Percentiles rank a stretch among this genome's conserved stretches.
These are phyloP conservation scores for Dipodomys merriami DNA, from an alignment of 2,113 vertebrate genomes.

Conservation along the genomic window DNA sequence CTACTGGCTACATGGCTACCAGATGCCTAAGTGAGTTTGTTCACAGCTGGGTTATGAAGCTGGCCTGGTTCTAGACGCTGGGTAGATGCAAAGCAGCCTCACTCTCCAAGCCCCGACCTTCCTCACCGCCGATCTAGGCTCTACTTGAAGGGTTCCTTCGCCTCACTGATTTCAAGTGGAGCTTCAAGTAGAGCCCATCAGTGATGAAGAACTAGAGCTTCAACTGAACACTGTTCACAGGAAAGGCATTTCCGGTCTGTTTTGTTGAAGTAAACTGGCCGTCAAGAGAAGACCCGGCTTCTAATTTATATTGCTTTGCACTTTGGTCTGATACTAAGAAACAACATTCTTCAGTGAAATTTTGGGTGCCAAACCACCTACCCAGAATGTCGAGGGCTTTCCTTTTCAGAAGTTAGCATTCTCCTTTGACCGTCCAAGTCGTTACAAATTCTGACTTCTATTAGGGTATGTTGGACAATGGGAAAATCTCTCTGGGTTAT, in stretches of 20 bases:
- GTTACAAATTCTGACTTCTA: constrained; percentile 78
- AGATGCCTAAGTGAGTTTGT: constrained; percentile 87
- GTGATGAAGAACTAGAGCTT: constrained; percentile 83
- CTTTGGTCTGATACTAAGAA: constrained; percentile 88
- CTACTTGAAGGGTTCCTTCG: constrained; percentile 82
- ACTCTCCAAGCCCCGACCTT: constrained; percentile 81
- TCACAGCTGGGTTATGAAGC: constrained; percentile 85
- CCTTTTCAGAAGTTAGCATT: constrained; percentile 82
- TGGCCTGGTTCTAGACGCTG: constrained; percentile 89
- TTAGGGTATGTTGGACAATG: constrained; percentile 85
- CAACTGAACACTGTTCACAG: constrained; percentile 85
- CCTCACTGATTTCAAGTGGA: constrained; percentile 83
- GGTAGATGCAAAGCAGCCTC: constrained; percentile 89
- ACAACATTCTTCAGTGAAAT: constrained; percentile 85
- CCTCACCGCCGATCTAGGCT: constrained; percentile 72
- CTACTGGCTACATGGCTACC: constrained; percentile 91
- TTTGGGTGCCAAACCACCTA: constrained; percentile 91
- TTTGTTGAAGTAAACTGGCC: constrained; percentile 85
- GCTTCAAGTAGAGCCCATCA: constrained; percentile 82
- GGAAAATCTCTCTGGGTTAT: constrained; percentile 82
- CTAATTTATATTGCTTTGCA: constrained; percentile 91
- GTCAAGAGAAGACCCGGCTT: constrained; percentile 88
- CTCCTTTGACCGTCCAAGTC: constrained; percentile 80
- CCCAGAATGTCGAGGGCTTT: constrained; percentile 89
- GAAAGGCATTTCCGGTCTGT: constrained; percentile 85